These are phyloP conservation scores for Peromyscus maniculatus DNA, from an alignment of 2,113 vertebrate species.

Conservation along the genomic window DNA sequence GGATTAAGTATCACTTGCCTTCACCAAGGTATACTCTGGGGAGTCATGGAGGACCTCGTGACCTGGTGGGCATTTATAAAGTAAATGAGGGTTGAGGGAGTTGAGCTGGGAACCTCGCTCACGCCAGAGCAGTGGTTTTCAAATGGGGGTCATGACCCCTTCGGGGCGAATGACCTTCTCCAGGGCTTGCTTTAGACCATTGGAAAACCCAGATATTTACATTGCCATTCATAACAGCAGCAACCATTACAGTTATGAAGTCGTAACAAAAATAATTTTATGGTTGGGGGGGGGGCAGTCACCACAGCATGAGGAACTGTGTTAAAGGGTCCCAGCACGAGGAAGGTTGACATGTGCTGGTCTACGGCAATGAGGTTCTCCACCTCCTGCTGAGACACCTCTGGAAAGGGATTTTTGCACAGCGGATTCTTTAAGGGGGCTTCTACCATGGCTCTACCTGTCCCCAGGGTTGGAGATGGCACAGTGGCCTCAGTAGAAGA, in stretches of 20 bases:
- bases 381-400: accelerated
- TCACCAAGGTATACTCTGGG: neutral
- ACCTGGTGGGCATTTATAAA: no score
- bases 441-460: neutral
- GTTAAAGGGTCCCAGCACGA: neutral
- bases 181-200: neutral
- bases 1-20: no score
- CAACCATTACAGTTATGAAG: neutral
- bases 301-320: neutral
- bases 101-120: accelerated
- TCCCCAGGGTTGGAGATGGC: neutral
- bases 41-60: neutral
- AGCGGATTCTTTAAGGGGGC: neutral
- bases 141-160: neutral
- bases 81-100: accelerated
- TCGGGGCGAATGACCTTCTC: neutral
- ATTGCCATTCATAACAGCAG: neutral
- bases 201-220: neutral
- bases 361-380: accelerated
- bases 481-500: accelerated
- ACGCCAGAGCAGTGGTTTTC: neutral
- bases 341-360: neutral
- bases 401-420: neutral
- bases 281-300: neutral
- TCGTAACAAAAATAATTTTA: neutral